A percentile compares a stretch with the other conserved stretches of the same genome.
Evolutionary conservation across 2,888 invertebrate species (phyloP).

Genomic region (Phyllotreta striolata): DNA sequence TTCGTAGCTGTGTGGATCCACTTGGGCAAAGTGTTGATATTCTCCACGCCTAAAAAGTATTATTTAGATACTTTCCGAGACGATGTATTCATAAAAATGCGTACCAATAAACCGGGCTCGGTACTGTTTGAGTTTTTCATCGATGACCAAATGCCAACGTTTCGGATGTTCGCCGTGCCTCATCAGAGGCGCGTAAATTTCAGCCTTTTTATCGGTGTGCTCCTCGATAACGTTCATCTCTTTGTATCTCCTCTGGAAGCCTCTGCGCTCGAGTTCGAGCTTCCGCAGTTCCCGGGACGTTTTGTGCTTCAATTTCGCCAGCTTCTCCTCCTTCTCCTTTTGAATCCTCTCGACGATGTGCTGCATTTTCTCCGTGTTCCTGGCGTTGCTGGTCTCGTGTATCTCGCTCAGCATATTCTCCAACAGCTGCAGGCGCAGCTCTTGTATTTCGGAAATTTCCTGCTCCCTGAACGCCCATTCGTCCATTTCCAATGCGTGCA

Average conservation of each 20-base stretch:
- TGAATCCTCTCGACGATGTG: slow-evolving; percentile 64
- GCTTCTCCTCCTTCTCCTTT: slow-evolving; percentile 65
- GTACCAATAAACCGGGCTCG: slow-evolving; percentile 56
- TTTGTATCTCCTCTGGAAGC: slow-evolving; percentile 58
- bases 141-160: slow-evolving; percentile 66
- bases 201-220: slow-evolving; percentile 68
- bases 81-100: neutral
- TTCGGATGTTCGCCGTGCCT: slow-evolving; percentile 73
- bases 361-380: slow-evolving; percentile 63
- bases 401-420: slow-evolving; percentile 68
- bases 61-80: too few species aligned
- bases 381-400: slow-evolving; percentile 61
- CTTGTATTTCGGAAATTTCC: slow-evolving; percentile 77
- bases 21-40: slow-evolving; percentile 62
- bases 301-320: slow-evolving; percentile 65
- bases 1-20: slow-evolving; percentile 61
- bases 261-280: slow-evolving; percentile 59
- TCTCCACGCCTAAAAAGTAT: slow-evolving; percentile 62
- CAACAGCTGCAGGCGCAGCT: slow-evolving; percentile 74
- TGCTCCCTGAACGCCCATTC: slow-evolving; percentile 75
- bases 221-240: slow-evolving; percentile 62
- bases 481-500: slow-evolving; percentile 81
- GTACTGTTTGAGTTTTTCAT: slow-evolving; percentile 53
- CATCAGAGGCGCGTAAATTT: slow-evolving; percentile 70
- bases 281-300: slow-evolving; percentile 66